Conservation (phyloP, 2,888 invertebrate genomes). For the Ellobium chinense region DNA sequence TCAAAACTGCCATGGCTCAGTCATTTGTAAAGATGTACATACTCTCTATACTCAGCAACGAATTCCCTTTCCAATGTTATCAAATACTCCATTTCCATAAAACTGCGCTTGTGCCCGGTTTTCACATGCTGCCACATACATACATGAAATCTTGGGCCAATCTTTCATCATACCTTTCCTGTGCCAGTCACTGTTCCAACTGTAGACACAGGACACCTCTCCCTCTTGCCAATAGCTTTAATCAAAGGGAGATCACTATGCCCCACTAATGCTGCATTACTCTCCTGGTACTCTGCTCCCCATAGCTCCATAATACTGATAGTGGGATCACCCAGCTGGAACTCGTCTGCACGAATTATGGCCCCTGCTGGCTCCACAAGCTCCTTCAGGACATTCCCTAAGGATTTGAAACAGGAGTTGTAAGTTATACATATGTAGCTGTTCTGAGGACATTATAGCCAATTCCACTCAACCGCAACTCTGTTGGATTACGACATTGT, state of each 20-base stretch:
- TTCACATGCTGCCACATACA: too few relatives aligned
- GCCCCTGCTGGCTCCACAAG: constrained; percentile 97
- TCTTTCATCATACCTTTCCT: constrained; percentile 82
- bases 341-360: constrained; percentile 88
- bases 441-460: too few relatives aligned
- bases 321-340: constrained; percentile 94
- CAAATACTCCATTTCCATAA: too few relatives aligned
- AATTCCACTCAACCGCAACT: too few relatives aligned
- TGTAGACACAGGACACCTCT: constrained; percentile 94
- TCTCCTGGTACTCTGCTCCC: constrained; percentile 99
- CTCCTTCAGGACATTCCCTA: constrained; percentile 98
- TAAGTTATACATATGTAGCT: too few relatives aligned
- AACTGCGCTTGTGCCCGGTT: too few relatives aligned
- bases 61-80: too few relatives aligned
- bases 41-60: too few relatives aligned
- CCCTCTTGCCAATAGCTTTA: constrained; percentile 87
- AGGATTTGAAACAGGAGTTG: too few relatives aligned
- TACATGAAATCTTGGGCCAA: neutral
- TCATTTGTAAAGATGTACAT: too few relatives aligned
- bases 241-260: constrained; percentile 84
- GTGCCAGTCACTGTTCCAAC: constrained; percentile 95
- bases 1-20: too few relatives aligned
- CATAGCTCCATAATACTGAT: constrained; percentile 95
- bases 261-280: constrained; percentile 90
- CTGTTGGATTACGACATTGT: too few relatives aligned